A percentile compares a stretch with the other conserved stretches of the same genome.
Evolutionary conservation across 2,113 vertebrate genomes (phyloP).

Genomic region (Oncorhynchus kisutch): DNA sequence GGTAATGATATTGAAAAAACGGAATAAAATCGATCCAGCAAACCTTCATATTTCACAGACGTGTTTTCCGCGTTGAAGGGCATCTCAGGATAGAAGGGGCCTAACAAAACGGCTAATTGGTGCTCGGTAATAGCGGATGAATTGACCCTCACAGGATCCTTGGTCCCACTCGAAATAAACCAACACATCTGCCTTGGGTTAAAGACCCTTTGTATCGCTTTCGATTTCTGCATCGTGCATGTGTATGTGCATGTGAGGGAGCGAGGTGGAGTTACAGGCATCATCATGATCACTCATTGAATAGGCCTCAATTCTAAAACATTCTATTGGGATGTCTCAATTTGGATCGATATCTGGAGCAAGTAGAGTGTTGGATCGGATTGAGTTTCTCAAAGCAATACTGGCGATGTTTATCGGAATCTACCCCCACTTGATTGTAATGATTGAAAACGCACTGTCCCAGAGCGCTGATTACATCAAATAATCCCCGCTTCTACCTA

Average conservation of each 20-base stretch:
- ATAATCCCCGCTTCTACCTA: conserved; percentile 66
- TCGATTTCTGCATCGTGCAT: conserved; percentile 9
- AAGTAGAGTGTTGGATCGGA: conserved; percentile 50
- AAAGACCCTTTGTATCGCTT: conserved; percentile 37
- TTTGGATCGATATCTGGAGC: conserved; percentile 65
- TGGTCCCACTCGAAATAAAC: conserved; percentile 27
- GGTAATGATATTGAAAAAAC: conserved; percentile 18
- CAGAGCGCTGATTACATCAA: conserved; percentile 65
- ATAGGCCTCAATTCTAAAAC: conserved; percentile 58
- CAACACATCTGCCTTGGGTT: conserved; percentile 34
- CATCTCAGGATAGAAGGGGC: background rate
- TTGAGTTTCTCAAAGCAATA: conserved; percentile 61
- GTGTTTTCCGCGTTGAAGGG: background rate
- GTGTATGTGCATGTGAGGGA: conserved; percentile 8
- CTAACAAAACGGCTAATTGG: background rate
- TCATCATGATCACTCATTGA: conserved; percentile 43
- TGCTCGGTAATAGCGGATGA: conserved; percentile 13
- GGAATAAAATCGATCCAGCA: background rate
- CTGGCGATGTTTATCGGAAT: conserved; percentile 66
- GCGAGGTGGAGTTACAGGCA: conserved; percentile 18
- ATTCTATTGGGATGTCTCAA: conserved; percentile 61
- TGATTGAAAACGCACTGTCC: conserved; percentile 69
- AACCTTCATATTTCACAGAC: conserved; percentile 1
- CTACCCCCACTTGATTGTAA: conserved; percentile 54
- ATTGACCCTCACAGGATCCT: conserved; percentile 24